A percentile compares a stretch with the other conserved stretches of the same genome.
Conservation (phyloP, 2,113 vertebrate species). For the cattle (Bos taurus) region ARS-UCD2.0 NC_037332.1:108392501-108393000, state of each 20-base stretch:
- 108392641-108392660: not conserved
- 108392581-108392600: not conserved
- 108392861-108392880: constrained; percentile 26
- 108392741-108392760: not conserved
- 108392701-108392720: not conserved
- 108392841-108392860: constrained; percentile 48
- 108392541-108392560: not conserved
- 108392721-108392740: not conserved
- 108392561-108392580: not conserved
- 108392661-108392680: not conserved
- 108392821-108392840: constrained; percentile 42
- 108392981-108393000: not conserved
- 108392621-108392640: not conserved
- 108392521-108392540: not conserved
- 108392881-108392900: constrained; percentile 28
- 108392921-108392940: constrained; percentile 34
- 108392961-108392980: not conserved
- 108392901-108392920: constrained; percentile 15
- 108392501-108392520: not conserved
- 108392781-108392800: not conserved
- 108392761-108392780: not conserved
- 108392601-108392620: not conserved
- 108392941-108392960: constrained; percentile 20
- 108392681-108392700: no score
- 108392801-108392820: constrained; percentile 43